These are phyloP conservation scores for Odobenus rosmarus DNA, from an alignment of 2,113 vertebrate genomes.

Conservation along the genomic window DNA sequence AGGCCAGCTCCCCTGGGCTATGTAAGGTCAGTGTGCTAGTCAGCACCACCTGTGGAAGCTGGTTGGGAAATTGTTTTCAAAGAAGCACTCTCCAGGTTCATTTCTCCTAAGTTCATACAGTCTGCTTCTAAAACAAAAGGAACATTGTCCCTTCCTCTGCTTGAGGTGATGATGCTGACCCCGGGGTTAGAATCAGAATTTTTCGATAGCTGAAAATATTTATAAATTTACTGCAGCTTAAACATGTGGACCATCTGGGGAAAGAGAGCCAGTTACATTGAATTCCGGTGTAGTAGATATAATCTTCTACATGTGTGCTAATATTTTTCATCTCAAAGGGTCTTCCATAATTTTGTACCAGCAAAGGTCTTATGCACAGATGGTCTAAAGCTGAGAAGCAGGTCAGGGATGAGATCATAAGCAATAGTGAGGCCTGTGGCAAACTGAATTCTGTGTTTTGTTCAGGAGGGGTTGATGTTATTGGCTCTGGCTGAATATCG, in stretches of 20 bases:
- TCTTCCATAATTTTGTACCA: neutral
- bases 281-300: neutral
- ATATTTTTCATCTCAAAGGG: neutral
- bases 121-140: slow-evolving; percentile 42
- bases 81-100: neutral
- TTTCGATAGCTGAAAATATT: neutral
- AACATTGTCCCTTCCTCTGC: neutral
- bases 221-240: neutral
- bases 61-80: slow-evolving; percentile 11
- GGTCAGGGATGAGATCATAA: neutral
- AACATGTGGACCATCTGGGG: neutral
- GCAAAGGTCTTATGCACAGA: neutral
- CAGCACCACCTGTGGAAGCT: neutral
- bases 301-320: neutral
- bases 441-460: neutral
- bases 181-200: neutral
- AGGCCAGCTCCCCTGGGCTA: neutral
- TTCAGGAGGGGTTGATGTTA: neutral
- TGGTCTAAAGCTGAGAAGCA: neutral
- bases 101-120: neutral
- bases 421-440: neutral
- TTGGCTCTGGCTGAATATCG: neutral
- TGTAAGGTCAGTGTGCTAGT: neutral
- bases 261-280: neutral
- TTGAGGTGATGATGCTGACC: neutral